A percentile compares a stretch with the other conserved stretches of the same genome.
phyloP scores from a whole-genome alignment of 2,113 vertebrate genomes.

The Dipodomys spectabilis region DNA sequence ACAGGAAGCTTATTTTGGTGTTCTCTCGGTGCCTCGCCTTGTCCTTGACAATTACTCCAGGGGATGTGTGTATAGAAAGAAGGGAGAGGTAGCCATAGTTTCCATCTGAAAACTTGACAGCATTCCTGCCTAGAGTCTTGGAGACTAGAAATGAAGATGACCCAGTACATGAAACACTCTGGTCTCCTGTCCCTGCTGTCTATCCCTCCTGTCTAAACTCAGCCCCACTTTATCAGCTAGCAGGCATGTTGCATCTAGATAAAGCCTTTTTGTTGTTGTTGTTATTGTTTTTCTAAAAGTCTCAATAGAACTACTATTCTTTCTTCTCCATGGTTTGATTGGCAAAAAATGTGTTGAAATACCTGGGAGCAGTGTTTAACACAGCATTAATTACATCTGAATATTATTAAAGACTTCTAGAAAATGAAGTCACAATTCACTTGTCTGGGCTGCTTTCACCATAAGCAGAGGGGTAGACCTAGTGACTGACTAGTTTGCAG shows the following conservation, averaged over 20 bases:
- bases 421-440: background rate
- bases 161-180: background rate
- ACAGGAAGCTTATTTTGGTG: slow-evolving; percentile 56
- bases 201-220: background rate
- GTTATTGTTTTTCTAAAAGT: slow-evolving; percentile 45
- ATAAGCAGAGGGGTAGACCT: background rate
- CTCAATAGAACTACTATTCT: slow-evolving; percentile 40
- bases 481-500: slow-evolving; percentile 7
- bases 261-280: slow-evolving; percentile 42
- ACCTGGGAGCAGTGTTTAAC: slow-evolving; percentile 34
- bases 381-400: slow-evolving; percentile 46
- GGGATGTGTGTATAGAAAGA: background rate
- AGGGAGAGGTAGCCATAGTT: background rate
- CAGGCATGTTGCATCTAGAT: background rate
- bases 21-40: slow-evolving; percentile 35
- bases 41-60: slow-evolving; percentile 62
- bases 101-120: background rate
- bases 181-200: background rate
- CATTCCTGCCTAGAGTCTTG: background rate
- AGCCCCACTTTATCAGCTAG: background rate
- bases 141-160: background rate
- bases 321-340: background rate
- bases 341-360: slow-evolving; percentile 20
- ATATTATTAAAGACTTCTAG: slow-evolving; percentile 35
- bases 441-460: background rate